These are phyloP conservation scores for Sipha flava DNA, from an alignment of 1,140 invertebrate genomes.

Conservation along the genomic window DNA sequence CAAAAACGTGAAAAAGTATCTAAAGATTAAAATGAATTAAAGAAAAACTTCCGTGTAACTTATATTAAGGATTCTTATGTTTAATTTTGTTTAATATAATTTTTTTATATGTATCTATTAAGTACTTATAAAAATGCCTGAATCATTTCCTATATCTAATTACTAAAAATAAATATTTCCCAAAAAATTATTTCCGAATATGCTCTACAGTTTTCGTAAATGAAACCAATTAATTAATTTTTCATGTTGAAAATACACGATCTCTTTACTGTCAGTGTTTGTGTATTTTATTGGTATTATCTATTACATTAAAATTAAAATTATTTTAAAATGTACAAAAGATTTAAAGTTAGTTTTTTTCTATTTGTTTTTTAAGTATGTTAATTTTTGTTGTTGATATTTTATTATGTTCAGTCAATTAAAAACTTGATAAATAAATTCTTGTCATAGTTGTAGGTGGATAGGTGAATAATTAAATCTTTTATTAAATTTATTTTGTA, in stretches of 20 bases:
- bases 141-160: not conserved
- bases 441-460: not conserved
- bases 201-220: not conserved
- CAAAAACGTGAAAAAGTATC: slow-evolving; percentile 49
- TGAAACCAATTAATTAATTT: not conserved
- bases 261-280: too few species aligned
- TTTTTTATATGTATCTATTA: slow-evolving; percentile 1
- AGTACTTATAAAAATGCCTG: not conserved
- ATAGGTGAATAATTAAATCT: not conserved
- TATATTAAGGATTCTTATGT: not conserved
- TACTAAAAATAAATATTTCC: not conserved
- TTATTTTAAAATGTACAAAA: too few species aligned
- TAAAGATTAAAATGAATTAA: slow-evolving; percentile 36
- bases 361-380: not conserved
- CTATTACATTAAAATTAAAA: too few species aligned
- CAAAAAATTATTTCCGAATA: not conserved
- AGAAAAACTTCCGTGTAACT: not conserved
- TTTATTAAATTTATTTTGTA: not conserved
- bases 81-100: not conserved
- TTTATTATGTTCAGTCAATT: not conserved
- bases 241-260: not conserved
- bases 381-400: not conserved
- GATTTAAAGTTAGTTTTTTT: not conserved
- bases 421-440: not conserved
- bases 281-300: too few species aligned